Evolutionary conservation across 2,888 invertebrate species (phyloP).

Genomic region (Mythimna albipuncta): DNA sequence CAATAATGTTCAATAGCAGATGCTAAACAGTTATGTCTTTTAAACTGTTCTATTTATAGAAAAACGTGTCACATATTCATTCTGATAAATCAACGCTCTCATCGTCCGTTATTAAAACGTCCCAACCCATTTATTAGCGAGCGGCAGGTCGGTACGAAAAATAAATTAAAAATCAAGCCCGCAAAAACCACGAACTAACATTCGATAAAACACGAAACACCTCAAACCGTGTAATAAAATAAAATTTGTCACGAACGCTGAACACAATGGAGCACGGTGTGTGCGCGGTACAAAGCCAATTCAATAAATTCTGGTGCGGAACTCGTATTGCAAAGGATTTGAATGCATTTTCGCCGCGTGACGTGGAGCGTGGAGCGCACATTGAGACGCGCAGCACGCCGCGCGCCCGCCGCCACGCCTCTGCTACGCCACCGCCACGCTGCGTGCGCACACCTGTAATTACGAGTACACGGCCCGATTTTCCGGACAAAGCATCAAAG

Average conservation of each 20-base stretch:
- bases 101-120: constrained; percentile 39
- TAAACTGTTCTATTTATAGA: constrained; percentile 55
- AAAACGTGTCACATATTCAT: constrained; percentile 40
- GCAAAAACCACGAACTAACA: constrained; percentile 45
- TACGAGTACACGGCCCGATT: constrained; percentile 66
- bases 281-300: constrained; percentile 82
- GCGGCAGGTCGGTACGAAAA: constrained; percentile 1
- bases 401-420: constrained; percentile 25
- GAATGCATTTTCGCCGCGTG: constrained; percentile 84
- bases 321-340: constrained; percentile 82
- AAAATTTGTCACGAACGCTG: constrained; percentile 79
- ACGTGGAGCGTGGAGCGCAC: constrained; percentile 56
- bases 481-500: constrained; percentile 72
- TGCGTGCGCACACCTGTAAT: constrained; percentile 70
- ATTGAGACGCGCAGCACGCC: constrained; percentile 59
- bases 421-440: constrained; percentile 27
- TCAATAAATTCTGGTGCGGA: constrained; percentile 82
- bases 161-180: constrained; percentile 39
- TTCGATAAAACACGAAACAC: constrained; percentile 62
- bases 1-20: constrained; percentile 26
- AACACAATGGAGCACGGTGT: constrained; percentile 79
- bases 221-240: constrained; percentile 73
- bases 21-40: constrained; percentile 41
- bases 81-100: constrained; percentile 43
- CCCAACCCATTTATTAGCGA: constrained; percentile 24